These are phyloP conservation scores for Hetaerina titia DNA, from an alignment of 2,888 invertebrate genomes.

Conservation along the genomic window DNA sequence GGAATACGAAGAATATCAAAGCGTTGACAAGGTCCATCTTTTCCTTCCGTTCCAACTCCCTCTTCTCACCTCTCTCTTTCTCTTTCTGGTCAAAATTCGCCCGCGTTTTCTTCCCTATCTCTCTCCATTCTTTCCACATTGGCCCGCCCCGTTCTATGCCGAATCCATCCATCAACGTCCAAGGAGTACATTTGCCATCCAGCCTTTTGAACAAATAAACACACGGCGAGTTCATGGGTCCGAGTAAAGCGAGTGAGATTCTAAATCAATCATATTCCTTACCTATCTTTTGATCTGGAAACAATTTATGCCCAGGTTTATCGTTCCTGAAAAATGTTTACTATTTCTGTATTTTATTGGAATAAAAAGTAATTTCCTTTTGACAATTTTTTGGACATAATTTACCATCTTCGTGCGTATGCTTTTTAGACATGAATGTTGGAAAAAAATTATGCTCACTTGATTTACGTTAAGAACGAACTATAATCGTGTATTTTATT, in stretches of 20 bases:
- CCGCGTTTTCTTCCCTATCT: not conserved
- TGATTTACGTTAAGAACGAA: no score
- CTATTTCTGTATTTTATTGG: not conserved
- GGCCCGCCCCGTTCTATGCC: not conserved
- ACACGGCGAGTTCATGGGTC: slow-evolving; percentile 16
- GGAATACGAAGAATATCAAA: not conserved
- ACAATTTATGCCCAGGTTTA: not conserved
- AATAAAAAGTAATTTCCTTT: not conserved
- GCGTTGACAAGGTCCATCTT: not conserved
- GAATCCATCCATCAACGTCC: slow-evolving; percentile 19
- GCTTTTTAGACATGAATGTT: no score
- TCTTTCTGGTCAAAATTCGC: no score
- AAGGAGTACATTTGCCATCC: slow-evolving; percentile 21
- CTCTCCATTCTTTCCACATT: not conserved
- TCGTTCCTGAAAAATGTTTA: not conserved
- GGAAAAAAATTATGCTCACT: no score
- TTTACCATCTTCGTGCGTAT: no score
- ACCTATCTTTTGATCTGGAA: slow-evolving; percentile 14
- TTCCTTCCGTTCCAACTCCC: not conserved
- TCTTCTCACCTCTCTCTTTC: not conserved
- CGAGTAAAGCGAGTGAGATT: not conserved
- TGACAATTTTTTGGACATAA: no score
- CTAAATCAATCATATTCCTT: not conserved
- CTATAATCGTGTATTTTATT: no score
- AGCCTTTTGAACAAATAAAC: slow-evolving; percentile 12